Conservation (phyloP, 35 echinoderm and acorn worm genomes). For the Nesometra sesokonis region DNA sequence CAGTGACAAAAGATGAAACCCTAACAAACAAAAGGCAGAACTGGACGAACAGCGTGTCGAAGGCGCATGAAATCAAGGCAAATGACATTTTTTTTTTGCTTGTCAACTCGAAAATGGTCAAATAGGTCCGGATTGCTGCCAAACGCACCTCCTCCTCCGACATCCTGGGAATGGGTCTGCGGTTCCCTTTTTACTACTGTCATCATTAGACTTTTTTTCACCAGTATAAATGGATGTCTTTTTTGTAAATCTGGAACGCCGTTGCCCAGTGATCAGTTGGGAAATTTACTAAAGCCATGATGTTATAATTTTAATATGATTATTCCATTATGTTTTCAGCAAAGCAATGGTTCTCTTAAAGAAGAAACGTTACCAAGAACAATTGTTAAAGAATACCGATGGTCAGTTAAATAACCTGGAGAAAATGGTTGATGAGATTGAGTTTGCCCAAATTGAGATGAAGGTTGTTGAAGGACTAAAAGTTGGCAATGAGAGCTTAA, state of each 20-base stretch:
- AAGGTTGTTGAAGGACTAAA: conserved; percentile 88
- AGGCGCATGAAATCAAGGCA: no score
- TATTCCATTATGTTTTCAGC: conserved; percentile 11
- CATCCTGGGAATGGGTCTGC: no score
- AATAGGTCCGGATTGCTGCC: no score
- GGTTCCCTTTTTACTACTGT: no score
- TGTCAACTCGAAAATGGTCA: no score
- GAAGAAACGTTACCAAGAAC: conserved; percentile 96
- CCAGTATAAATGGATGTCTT: background rate
- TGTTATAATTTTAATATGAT: no score
- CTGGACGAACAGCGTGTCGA: no score
- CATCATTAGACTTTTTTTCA: no score
- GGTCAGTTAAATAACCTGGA: conserved; percentile 78
- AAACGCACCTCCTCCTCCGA: no score
- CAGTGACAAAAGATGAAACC: no score
- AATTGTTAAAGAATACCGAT: conserved; percentile 72
- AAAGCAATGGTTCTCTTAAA: conserved; percentile 68
- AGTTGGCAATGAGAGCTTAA: conserved; percentile 77
- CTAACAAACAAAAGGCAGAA: no score
- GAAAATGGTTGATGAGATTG: conserved; percentile 73
- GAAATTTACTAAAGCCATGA: background rate
- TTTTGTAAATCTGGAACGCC: background rate
- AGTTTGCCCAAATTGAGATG: conserved; percentile 88
- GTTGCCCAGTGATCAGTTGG: background rate
- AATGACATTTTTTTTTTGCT: no score